These are phyloP conservation scores for Plectrocnemia conspersa DNA, from an alignment of 1,140 invertebrate species.

Conservation along the genomic window DNA sequence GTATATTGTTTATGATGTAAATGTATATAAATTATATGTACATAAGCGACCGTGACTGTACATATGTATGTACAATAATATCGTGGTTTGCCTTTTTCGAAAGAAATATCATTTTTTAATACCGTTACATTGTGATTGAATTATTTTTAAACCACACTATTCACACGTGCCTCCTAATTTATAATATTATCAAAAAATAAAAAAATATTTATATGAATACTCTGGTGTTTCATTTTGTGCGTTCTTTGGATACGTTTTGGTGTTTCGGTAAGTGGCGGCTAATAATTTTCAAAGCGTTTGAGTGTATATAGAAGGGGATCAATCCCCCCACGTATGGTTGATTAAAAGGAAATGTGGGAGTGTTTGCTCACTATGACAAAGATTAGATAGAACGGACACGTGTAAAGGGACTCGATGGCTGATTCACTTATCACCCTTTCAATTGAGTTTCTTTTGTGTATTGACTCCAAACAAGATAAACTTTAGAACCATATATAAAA, in stretches of 20 bases:
- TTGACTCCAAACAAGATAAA: too few relatives aligned
- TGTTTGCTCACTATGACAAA: conserved; percentile 22
- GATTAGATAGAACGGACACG: conserved; percentile 32
- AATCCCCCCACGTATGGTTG: neutral
- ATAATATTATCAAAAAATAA: conserved; percentile 31
- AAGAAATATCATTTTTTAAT: too few relatives aligned
- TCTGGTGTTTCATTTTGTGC: conserved; percentile 10
- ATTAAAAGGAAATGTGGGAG: conserved; percentile 15
- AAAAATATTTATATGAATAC: conserved; percentile 29
- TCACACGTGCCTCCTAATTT: conserved; percentile 35
- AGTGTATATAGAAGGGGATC: conserved; percentile 7
- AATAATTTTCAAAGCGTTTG: conserved; percentile 9
- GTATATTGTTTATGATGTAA: neutral
- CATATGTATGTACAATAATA: neutral
- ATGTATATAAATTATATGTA: neutral
- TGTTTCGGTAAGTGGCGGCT: neutral
- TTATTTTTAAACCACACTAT: conserved; percentile 24
- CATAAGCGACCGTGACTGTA: neutral
- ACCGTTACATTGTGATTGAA: conserved; percentile 14
- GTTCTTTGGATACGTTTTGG: neutral
- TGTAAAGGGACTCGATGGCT: conserved; percentile 25
- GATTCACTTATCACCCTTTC: conserved; percentile 33
- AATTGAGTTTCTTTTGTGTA: too few relatives aligned
- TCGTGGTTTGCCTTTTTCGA: neutral
- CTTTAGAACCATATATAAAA: too few relatives aligned